A percentile compares a stretch with the other conserved stretches of the same genome.
phyloP scores from a whole-genome alignment of 1,140 invertebrate genomes.

The Anastrepha ludens region DNA sequence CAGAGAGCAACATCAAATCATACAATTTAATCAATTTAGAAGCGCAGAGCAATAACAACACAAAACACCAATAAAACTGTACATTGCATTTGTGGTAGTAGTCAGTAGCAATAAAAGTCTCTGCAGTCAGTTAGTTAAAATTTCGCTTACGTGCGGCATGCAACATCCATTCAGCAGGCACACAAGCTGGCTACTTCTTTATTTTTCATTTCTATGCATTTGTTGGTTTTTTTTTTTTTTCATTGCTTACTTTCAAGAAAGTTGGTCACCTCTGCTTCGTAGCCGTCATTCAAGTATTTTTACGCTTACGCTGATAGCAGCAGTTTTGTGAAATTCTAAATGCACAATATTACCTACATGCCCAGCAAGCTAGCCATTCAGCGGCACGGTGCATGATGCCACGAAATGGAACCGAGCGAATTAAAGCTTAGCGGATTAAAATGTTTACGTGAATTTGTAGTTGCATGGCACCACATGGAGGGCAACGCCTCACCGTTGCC shows the following conservation, averaged over 20 bases:
- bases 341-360: conserved; percentile 13
- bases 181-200: background rate
- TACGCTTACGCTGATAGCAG: conserved; percentile 3
- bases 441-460: conserved; percentile 54
- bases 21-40: conserved; percentile 42
- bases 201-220: background rate
- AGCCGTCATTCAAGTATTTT: background rate
- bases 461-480: background rate
- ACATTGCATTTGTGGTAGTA: background rate
- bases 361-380: background rate
- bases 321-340: conserved; percentile 46
- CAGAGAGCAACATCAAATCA: background rate
- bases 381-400: too few relatives aligned
- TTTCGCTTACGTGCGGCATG: conserved; percentile 41
- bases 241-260: conserved; percentile 2
- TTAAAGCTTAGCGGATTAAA: conserved; percentile 53
- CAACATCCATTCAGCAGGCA: conserved; percentile 9
- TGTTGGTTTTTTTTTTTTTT: background rate
- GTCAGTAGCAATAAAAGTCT: background rate
- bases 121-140: conserved; percentile 37
- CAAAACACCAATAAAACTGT: background rate
- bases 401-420: conserved; percentile 41
- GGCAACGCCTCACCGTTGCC: background rate
- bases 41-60: background rate
- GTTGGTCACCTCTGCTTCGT: background rate